These are phyloP conservation scores for Eristalis arbustorum DNA, from an alignment of 2,888 invertebrate species.

Conservation along the genomic window DNA sequence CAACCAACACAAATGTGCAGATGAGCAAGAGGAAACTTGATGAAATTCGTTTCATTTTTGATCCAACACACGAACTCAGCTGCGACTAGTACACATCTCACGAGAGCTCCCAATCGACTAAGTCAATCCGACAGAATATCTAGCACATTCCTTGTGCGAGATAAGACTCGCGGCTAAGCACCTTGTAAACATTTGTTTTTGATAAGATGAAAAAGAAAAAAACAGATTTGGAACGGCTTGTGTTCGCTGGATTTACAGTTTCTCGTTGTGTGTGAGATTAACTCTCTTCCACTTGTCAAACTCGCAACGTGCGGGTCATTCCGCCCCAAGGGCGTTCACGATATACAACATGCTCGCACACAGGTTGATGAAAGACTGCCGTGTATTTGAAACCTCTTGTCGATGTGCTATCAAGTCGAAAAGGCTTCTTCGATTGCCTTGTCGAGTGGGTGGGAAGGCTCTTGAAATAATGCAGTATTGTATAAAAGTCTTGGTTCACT, in stretches of 20 bases:
- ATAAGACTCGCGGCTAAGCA: neutral
- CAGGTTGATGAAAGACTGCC: too few species aligned
- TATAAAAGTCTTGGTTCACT: neutral
- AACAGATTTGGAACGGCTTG: neutral
- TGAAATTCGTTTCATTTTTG: neutral
- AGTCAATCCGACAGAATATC: neutral
- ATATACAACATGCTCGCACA: too few species aligned
- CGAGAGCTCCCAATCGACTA: neutral
- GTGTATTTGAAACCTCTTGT: too few species aligned
- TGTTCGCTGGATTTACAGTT: neutral
- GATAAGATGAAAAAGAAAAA: neutral
- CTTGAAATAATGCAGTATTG: too few species aligned
- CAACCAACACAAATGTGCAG: neutral
- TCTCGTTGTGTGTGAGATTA: neutral
- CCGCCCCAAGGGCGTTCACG: too few species aligned
- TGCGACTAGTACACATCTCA: too few species aligned
- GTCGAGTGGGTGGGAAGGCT: too few species aligned
- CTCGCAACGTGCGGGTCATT: too few species aligned
- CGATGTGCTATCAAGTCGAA: too few species aligned
- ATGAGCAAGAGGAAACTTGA: slow-evolving; percentile 11
- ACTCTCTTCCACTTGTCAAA: too few species aligned
- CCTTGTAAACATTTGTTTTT: neutral
- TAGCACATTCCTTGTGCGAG: neutral
- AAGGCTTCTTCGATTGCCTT: too few species aligned
- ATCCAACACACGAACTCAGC: neutral